Evolutionary conservation across 2,888 invertebrate genomes (phyloP).

Genomic region (Drosophila flavopinicola): DNA sequence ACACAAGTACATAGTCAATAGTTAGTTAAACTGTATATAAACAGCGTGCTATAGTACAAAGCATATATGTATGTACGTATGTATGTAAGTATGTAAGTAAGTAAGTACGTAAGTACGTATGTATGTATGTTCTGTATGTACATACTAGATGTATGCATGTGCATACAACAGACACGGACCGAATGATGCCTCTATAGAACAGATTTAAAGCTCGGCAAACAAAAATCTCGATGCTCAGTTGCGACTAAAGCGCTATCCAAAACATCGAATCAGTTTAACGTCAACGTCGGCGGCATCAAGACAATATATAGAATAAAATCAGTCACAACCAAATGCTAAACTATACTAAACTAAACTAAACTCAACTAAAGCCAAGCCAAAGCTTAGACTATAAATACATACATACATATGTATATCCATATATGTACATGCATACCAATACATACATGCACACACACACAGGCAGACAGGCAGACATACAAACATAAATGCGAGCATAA

Average conservation of each 20-base stretch:
- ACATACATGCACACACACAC: constrained; percentile 9
- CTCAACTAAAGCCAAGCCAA: constrained; percentile 8
- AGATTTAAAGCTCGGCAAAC: constrained; percentile 50
- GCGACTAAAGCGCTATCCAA: constrained; percentile 73
- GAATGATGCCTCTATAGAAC: constrained; percentile 43
- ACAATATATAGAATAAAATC: constrained; percentile 65
- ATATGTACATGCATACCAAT: constrained; percentile 12
- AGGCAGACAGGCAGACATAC: constrained; percentile 10
- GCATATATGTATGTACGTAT: neutral
- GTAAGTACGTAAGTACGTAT: neutral
- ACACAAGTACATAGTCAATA: constrained; percentile 49
- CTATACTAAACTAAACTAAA: constrained; percentile 16
- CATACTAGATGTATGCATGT: constrained; percentile 4
- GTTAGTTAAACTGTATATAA: constrained; percentile 63
- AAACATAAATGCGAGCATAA: constrained; percentile 45
- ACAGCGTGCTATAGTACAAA: constrained; percentile 14
- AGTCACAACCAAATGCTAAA: constrained; percentile 24
- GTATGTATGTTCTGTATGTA: constrained; percentile 1
- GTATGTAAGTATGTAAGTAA: neutral
- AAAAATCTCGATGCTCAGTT: constrained; percentile 66
- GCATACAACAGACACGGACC: constrained; percentile 25
- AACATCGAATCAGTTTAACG: constrained; percentile 80
- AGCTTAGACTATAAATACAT: constrained; percentile 35
- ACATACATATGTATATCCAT: constrained; percentile 16
- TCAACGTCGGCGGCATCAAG: constrained; percentile 81